Base-by-base conservation (phyloP, 1,140 invertebrate genomes). In the Carposina sasakii region DNA sequence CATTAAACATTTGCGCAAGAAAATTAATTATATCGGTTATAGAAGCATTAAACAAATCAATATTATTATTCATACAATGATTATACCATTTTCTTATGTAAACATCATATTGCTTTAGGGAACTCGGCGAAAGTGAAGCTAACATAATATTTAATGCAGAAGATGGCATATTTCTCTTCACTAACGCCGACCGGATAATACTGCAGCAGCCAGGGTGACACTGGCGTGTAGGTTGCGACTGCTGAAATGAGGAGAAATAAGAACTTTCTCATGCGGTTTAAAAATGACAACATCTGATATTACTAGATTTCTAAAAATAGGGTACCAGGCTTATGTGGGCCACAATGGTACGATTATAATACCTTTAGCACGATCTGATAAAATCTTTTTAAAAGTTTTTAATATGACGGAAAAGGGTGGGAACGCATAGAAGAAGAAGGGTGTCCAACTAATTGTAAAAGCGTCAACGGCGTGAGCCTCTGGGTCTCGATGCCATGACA, bases 361-460 rank as follows among this genome's bases (percentile, higher is more conserved):
- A 26, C 24, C 24, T 26, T 26, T 12, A 26, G 24, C 24, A 6
- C 24, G 24, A 12, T 26, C 24, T 26, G 24, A 6, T 26, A 26
- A 5, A 6, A 26, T 26, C 24, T 26, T 26, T 6, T 12, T 5
- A 5, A 26, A 26, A 26, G 24, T 26, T 26, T 26, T 26, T 26
- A 43, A 13, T 23, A 62, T 45, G 4, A 59, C 13, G 1, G 26
- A 23, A 41, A 62, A 55, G 12, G 34, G 34, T 8, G 34, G 34
- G n/a, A 48, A 54, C 12, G 41, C 41, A 40, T 52, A 52, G 13
- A 44, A 26, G 24, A 26, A 26, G 24, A 6, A 26, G 24, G 5
- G 5, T 26, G 24, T 26, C 24, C 24, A 26, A 6, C 5, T 6
- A 5, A 26, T 12, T 26, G 24, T 26, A 12, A 26, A 26, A 6